Conservation (phyloP, 2,888 invertebrate species). For the Platynereis dumerilii region DNA sequence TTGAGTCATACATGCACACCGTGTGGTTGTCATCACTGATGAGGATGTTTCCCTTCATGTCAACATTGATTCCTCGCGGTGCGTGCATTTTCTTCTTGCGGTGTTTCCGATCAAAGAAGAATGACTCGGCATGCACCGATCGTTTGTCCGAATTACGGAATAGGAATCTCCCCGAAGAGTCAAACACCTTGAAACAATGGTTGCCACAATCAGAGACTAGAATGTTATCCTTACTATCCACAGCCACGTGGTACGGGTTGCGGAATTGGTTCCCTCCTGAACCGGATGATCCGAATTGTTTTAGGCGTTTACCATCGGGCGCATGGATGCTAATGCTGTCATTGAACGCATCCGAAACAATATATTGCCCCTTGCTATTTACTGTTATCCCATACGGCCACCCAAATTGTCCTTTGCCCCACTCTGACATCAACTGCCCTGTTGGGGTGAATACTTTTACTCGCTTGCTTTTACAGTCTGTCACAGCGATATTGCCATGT, state of each 20-base stretch:
- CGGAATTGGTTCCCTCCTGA: slow-evolving; percentile 91
- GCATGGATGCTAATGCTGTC: slow-evolving; percentile 92
- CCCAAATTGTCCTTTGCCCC: slow-evolving; percentile 39
- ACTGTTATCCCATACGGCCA: slow-evolving; percentile 66
- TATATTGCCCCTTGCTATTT: slow-evolving; percentile 94
- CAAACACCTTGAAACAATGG: slow-evolving; percentile 83
- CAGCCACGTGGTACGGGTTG: slow-evolving; percentile 97
- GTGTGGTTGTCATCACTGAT: slow-evolving; percentile 77
- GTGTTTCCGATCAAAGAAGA: slow-evolving; percentile 9
- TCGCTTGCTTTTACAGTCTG: slow-evolving; percentile 36
- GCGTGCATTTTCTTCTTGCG: slow-evolving; percentile 76
- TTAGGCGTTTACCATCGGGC: slow-evolving; percentile 87
- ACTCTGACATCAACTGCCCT: slow-evolving; percentile 32
- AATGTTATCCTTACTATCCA: slow-evolving; percentile 89
- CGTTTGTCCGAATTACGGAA: slow-evolving; percentile 14
- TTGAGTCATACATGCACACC: slow-evolving; percentile 36
- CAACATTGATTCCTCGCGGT: slow-evolving; percentile 97
- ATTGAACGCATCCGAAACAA: slow-evolving; percentile 93
- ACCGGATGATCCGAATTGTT: slow-evolving; percentile 91
- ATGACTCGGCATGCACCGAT: neutral
- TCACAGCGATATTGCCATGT: slow-evolving; percentile 35
- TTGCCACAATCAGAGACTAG: slow-evolving; percentile 98
- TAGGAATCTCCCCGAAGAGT: slow-evolving; percentile 25
- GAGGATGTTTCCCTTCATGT: slow-evolving; percentile 96
- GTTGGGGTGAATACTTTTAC: slow-evolving; percentile 33